phyloP scores from a whole-genome alignment of 2,797 vertebrate genomes.

The Acomys russatus region DNA sequence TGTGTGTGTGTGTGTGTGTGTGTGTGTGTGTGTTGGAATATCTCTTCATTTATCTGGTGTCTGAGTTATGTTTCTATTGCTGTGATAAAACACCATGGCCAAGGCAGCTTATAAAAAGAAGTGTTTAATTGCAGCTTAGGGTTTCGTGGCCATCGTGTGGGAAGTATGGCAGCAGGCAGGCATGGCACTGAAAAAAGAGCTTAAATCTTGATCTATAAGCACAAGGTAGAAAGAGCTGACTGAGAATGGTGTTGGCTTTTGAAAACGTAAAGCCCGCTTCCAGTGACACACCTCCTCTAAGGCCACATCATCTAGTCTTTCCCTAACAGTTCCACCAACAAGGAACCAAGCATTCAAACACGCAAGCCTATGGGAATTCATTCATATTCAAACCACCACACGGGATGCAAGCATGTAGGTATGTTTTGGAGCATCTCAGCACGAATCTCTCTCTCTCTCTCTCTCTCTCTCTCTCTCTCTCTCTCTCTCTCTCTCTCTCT shows the following conservation, averaged over 20 bases:
- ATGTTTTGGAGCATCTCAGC: background rate
- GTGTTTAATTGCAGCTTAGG: background rate
- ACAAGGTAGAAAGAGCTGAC: background rate
- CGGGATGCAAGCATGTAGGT: background rate
- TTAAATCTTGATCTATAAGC: background rate
- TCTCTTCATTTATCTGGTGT: background rate
- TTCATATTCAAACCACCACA: background rate
- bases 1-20: rapidly evolving
- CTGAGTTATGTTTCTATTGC: background rate
- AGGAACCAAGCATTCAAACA: background rate
- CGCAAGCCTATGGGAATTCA: background rate
- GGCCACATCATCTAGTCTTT: too few species aligned
- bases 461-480: too few species aligned
- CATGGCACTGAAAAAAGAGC: too few species aligned
- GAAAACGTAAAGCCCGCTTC: background rate
- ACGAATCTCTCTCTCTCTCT: too few species aligned
- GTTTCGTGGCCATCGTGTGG: too few species aligned
- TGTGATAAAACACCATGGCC: background rate
- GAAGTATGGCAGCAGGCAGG: background rate
- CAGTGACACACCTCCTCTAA: background rate
- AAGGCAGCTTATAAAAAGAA: background rate
- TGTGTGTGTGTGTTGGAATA: background rate
- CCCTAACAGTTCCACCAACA: background rate
- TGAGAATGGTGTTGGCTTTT: too few species aligned
- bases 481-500: too few species aligned